Evolutionary conservation across 2,797 vertebrate genomes (phyloP), one percentile per base, ranked within the genome.

Genomic region (Agapornis canus): DNA sequence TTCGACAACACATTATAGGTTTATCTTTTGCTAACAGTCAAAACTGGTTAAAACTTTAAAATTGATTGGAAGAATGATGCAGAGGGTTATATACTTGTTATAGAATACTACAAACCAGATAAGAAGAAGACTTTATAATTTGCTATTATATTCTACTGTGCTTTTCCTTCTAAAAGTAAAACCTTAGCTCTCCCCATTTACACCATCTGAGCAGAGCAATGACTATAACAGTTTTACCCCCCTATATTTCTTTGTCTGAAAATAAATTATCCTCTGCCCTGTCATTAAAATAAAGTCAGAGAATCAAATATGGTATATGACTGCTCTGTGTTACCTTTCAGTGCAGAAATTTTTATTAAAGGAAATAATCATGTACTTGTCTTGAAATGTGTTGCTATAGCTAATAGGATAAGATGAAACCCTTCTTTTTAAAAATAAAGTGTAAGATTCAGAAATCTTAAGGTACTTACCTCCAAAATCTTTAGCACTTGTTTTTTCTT

Each of bases 21-120:
- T 93, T 91, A 49, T 91, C 57, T 83, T 95, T 77, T 78, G 26
- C 31, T 86, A 83, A 19, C 37, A 86, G 68, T 73, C 59, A 63
- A 86, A 21, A 48, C 14, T 10, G 8, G 17, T 61, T 86, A 84
- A 82, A 83, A 92, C 3, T 82, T 89, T 65, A 66, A 76, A 86
- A 76, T 12, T 54, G 20, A 29, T 49, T 49, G 21, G 43, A 63
- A 80, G 68, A 92, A 59, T 54, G 4, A 59, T 65, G 26, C 32
- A 85, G 31, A 82, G 68, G 13, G 27, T 87, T 73, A 56, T 54
- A 56, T 66, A 12, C 7, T 65, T 70, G 13, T 43, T 73, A 39
- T 12, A 79, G 83, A 82, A 27, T 56, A 19, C 22, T 26, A 71
- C 6, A 73, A 86, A 42, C 5, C 7, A 69, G 32, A 40, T 19